Evolutionary conservation across 35 echinoderm and acorn worm species (phyloP).

Genomic region (Lytechinus variegatus): DNA sequence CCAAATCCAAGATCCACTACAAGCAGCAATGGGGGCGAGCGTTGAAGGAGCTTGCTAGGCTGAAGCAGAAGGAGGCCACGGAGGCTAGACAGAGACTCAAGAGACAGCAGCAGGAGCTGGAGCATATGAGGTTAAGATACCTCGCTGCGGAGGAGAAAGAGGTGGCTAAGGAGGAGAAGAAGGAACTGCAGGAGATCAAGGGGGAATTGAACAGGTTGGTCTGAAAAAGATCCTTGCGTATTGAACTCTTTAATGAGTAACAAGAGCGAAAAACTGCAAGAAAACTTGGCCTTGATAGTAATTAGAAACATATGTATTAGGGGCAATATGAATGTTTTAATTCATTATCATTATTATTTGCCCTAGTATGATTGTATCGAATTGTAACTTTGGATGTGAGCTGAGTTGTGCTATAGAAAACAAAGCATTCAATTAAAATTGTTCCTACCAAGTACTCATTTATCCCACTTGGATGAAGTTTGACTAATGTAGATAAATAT

Average conservation of each 20-base stretch:
- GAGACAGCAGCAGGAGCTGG: conserved; percentile 92
- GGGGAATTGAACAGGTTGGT: conserved; percentile 85
- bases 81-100: conserved; percentile 85
- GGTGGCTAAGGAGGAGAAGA: conserved; percentile 79
- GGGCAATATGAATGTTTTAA: too few species aligned
- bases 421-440: too few species aligned
- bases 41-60: conserved; percentile 88
- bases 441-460: too few species aligned
- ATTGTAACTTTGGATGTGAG: too few species aligned
- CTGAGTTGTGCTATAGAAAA: too few species aligned
- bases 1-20: conserved; percentile 96
- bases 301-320: too few species aligned
- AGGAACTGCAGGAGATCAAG: conserved; percentile 91
- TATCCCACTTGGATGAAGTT: too few species aligned
- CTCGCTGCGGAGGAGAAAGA: conserved; percentile 97
- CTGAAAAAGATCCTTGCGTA: background rate
- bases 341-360: too few species aligned
- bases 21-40: conserved; percentile 99
- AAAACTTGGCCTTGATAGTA: too few species aligned
- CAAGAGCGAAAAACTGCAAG: background rate
- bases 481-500: too few species aligned
- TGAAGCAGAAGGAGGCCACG: conserved; percentile 79
- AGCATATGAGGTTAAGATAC: conserved; percentile 96
- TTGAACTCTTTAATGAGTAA: background rate
- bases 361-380: too few species aligned